These are phyloP conservation scores for Metopolophium dirhodum DNA, from an alignment of 1,140 invertebrate species.

Conservation along the genomic window DNA sequence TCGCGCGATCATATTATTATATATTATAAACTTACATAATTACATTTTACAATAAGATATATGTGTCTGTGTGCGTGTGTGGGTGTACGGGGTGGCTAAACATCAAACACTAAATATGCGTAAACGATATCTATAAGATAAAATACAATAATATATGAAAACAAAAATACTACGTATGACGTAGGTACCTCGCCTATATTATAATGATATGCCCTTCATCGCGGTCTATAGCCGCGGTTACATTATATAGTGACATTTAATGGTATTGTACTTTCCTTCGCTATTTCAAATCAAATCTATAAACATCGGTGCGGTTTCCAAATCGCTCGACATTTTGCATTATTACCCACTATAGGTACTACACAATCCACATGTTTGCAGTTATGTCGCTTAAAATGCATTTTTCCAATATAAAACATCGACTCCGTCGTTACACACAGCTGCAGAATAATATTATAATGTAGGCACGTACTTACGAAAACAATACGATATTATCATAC, in stretches of 20 bases:
- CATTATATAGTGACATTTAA: not conserved
- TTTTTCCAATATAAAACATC: not conserved
- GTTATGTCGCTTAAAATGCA: not conserved
- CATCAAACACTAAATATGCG: not conserved
- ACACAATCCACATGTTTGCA: not conserved
- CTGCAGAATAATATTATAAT: not conserved
- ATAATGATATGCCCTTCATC: no score
- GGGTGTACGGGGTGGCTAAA: not conserved
- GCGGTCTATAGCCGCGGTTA: no score
- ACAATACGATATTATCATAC: not conserved
- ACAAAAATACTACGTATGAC: no score
- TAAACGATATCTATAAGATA: not conserved
- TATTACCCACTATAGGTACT: not conserved
- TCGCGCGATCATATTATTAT: not conserved
- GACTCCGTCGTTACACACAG: not conserved
- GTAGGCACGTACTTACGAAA: not conserved
- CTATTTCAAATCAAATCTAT: not conserved
- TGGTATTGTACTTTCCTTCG: not conserved
- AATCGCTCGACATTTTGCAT: not conserved
- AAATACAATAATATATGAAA: no score
- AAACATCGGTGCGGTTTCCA: not conserved
- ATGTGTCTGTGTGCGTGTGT: not conserved
- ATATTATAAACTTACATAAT: not conserved
- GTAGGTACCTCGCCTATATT: no score
- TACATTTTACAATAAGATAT: not conserved